Evolutionary conservation across 1,140 invertebrate genomes (phyloP), one percentile per base, ranked within the genome.

Genomic region (Drosophila asahinai): DNA sequence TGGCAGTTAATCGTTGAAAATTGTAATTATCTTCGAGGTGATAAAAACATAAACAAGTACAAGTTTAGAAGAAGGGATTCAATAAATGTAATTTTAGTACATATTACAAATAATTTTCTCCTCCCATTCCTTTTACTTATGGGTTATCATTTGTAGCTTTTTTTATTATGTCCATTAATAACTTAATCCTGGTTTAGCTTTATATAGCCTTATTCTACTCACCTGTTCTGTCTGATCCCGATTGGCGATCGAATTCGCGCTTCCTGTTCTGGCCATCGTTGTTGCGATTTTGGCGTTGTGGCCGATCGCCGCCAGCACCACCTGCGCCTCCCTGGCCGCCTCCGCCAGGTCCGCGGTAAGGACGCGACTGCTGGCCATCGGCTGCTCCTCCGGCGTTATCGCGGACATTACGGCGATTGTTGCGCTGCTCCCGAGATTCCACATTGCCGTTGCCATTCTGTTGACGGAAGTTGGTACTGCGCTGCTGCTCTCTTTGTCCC

Each of bases 181-280:
- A 15, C 12, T 62, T 7, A 2, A 14, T 27, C 22, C 43, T 22
- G 6, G 14, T 22, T n/a, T 33, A 9, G n/a, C 1, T 12, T 55
- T 12, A 19, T 6, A 36, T 36, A 14, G 6, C 22, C 11, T 6
- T 8, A 92, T 98, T 97, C 62, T 5, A 93, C 98, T 97, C 66
- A 92, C 91, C 91, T 93, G 97, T 98, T 94, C 97, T 98, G 92
- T 99, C 98, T 61, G 97, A 98, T 77, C 98, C 98, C 90, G 97
- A 98, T 93, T 98, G 97, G 73, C 98, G 95, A 94, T 99, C 98
- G 93, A 97, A 99, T 94, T 99, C 98, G 42, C 97, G 95, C 94
- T 98, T 98, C 45, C 92, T 83, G 80, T 92, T 92, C 77, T 96
- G 94, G 77, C 96, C 95, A 77, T 96, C 96, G 89, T 95, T 96